Evolutionary conservation across 1,140 invertebrate genomes (phyloP), one percentile per base, ranked within the genome.

Genomic region (Meloidogyne floridensis): DNA sequence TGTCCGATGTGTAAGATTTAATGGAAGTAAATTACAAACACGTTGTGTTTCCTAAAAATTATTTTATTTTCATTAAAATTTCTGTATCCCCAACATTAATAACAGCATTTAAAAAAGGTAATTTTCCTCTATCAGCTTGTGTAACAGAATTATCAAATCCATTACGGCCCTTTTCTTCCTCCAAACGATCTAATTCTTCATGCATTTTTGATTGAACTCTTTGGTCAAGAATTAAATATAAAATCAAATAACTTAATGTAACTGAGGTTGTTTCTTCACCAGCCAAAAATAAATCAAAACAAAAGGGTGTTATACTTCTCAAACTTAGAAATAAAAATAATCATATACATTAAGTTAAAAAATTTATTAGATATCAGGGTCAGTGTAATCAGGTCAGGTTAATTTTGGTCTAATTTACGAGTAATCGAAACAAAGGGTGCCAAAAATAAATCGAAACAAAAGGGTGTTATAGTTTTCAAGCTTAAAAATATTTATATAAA

Each of bases 281-380:
- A 32, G 43, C 7, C 47, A 56, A 75, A 73, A 74, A 43, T 72
- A 75, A 76, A 70, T 79, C 65, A 75, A 75, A 75, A 93, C 72
- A 74, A 54, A 74, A 54, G 2, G 43, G 43, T 7, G 43, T 47
- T 51, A 74, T 47, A 6, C 13, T 54, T 15, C 20, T 54, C 32
- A 32, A 32, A 32, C 32, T 32, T 32, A 1, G 2, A 32, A 32
- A 32, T 32, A 1, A 32, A 32, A 32, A 32, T 32, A 32, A 32
- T 32, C 32, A 32, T 32, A 32, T 0, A 32, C 2, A 32, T 2
- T 2, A 32, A 32, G 32, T 32, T 32, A 32, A 32, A 32, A 32
- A 1, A 1, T 32, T 32, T 32, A 32, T 32, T 32, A 32, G 2
- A 32, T 32, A 32, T 32, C 32, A 32, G 32, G 32, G 32, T 32